Evolutionary conservation across 2,113 vertebrate species (phyloP).

Genomic region (Acanthochromis polyacanthus): DNA sequence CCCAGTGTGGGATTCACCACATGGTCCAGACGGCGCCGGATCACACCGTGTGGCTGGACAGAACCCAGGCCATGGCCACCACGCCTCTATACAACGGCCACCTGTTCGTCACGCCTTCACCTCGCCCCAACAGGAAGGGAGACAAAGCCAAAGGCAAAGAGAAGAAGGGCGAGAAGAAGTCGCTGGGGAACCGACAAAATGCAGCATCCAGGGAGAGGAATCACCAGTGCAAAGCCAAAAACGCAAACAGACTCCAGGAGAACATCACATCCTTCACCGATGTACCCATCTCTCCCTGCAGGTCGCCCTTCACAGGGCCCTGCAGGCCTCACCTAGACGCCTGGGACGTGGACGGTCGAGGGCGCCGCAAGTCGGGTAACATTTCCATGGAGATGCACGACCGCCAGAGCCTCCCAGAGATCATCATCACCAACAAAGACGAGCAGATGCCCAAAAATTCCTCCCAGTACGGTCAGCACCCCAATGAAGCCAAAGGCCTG

Average conservation of each 20-base stretch:
- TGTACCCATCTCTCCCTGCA: constrained; percentile 47
- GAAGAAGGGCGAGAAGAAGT: constrained; percentile 60
- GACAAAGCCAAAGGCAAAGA: constrained; percentile 67
- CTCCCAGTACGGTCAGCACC: constrained; percentile 10
- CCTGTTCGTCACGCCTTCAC: constrained; percentile 60
- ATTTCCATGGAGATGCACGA: constrained; percentile 70
- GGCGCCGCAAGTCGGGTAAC: constrained; percentile 24
- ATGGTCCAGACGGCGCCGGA: constrained; percentile 39
- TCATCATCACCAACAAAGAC: constrained; percentile 76
- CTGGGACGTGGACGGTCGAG: constrained; percentile 45
- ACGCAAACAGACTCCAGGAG: constrained; percentile 54
- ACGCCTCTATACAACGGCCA: constrained; percentile 78
- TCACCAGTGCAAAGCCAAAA: constrained; percentile 56
- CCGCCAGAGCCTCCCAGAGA: constrained; percentile 73
- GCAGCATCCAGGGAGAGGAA: constrained; percentile 43
- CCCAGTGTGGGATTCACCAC: constrained; percentile 71
- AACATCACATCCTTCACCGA: constrained; percentile 67
- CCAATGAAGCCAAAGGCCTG: constrained; percentile 17
- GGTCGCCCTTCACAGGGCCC: constrained; percentile 49
- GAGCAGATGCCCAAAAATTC: constrained; percentile 48
- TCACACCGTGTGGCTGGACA: constrained; percentile 73
- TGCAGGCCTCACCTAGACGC: constrained; percentile 51
- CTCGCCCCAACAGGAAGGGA: constrained; percentile 48
- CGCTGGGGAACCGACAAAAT: constrained; percentile 8
- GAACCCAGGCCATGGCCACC: constrained; percentile 71